Percentiles rank a stretch among this genome's conserved stretches.
These are phyloP conservation scores for Anguilla megastoma DNA, from an alignment of 2,797 vertebrate genomes.

Conservation along the genomic window DNA sequence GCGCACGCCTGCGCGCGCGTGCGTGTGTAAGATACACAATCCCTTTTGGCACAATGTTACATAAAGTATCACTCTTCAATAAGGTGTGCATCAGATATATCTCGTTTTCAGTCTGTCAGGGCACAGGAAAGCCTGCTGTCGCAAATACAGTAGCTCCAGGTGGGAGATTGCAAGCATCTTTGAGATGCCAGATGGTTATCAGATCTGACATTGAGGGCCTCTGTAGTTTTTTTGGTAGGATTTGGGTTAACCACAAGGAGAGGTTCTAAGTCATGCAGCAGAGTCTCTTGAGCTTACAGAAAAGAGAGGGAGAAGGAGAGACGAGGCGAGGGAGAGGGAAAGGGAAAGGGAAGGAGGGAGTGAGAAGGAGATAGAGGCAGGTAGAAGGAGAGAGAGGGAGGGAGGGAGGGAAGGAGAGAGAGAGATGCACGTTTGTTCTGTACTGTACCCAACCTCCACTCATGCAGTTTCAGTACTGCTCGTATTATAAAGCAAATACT, in stretches of 20 bases:
- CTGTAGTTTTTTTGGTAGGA: constrained; percentile 37
- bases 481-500: not conserved
- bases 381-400: constrained; percentile 51
- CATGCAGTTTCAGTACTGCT: not conserved
- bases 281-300: constrained; percentile 1
- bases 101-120: constrained; percentile 23
- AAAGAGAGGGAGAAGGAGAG: constrained; percentile 55
- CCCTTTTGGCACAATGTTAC: constrained; percentile 7
- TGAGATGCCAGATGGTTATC: constrained; percentile 49
- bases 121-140: not conserved
- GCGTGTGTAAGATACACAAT: not conserved
- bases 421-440: not conserved
- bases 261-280: constrained; percentile 28
- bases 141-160: not conserved
- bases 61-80: constrained; percentile 21
- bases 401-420: constrained; percentile 33
- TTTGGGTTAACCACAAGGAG: constrained; percentile 26
- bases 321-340: constrained; percentile 58
- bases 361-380: constrained; percentile 52
- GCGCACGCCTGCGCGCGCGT: not conserved
- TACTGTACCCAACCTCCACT: not conserved
- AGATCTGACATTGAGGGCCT: constrained; percentile 49
- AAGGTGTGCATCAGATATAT: constrained; percentile 8
- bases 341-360: constrained; percentile 34
- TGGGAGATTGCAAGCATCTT: constrained; percentile 9